Base-by-base conservation (phyloP, 2,797 vertebrate species). In the Enteromius trimaculatus region DNA sequence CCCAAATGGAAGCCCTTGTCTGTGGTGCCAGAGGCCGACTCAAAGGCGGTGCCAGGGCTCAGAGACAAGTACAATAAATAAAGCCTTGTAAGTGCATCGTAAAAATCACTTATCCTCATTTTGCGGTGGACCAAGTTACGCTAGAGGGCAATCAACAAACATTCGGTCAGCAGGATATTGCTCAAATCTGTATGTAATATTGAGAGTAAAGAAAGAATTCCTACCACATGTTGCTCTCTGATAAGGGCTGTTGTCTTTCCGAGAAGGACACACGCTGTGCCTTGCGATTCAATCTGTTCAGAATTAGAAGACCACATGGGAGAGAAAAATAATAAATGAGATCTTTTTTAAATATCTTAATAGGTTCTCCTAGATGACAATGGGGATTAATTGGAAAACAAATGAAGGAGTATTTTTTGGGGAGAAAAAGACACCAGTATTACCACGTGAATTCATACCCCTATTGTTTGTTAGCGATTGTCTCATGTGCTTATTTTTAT, bases 111-210 rank as follows among this genome's bases (percentile, higher is more conserved):
- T 85, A 71, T 83, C 60, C 78, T 84, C 82, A 80, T 84, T 75
- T 83, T 53, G 58, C 39, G 79, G 71, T 69, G 58, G 72, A 75
- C 75, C 81, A 72, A 86, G 77, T 65, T 79, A 68, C 83, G 77
- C 84, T 72, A 51, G 55, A 79, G 79, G 81, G 78, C 81, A 81
- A 79, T 72, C 62, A 65, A 70, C 85, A 84, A 87, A 84, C 70
- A 62, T 81, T 81, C 76, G 71, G 85, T 84, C 82, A 77, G 84
- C 72, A 37, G 84, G 84, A 87, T 84, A 87, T 76, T 64, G 82
- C 72, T 81, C 62, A 78, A 81, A 83, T 77, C 84, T 87, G 82
- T 81, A 84, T 85, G 84, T 85, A 86, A 88, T 88, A 84, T 84
- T 68, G 66, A 55, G 75, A 82, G 11, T 62, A 34, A 49, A 75